phyloP scores from a whole-genome alignment of 2,797 vertebrate genomes.

The Cercopithecus hamlyni region DNA sequence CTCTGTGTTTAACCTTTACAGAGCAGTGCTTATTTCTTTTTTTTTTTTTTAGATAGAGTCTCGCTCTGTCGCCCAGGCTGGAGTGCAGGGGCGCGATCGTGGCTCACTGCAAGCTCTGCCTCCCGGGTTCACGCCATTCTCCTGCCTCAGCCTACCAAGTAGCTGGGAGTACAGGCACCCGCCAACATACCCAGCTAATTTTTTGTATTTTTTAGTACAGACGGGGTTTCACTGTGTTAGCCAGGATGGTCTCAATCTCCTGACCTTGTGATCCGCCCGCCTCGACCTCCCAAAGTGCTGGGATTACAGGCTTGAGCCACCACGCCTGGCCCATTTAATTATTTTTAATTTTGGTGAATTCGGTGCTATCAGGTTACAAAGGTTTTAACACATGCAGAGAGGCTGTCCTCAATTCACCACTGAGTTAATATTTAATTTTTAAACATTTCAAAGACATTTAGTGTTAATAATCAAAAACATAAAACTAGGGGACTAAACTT shows the following conservation, averaged over 20 bases:
- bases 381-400: background rate
- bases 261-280: background rate
- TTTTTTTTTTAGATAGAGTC: no score
- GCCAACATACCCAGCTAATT: background rate
- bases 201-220: background rate
- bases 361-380: background rate
- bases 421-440: background rate
- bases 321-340: background rate
- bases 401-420: background rate
- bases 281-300: background rate
- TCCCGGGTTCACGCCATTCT: no score
- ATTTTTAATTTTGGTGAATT: background rate
- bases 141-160: no score
- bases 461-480: conserved; percentile 3
- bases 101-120: background rate
- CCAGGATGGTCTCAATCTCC: background rate
- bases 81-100: no score
- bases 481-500: background rate
- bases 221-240: background rate
- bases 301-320: background rate
- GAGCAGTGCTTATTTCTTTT: background rate
- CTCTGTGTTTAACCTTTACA: background rate
- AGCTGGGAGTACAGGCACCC: no score
- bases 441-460: background rate
- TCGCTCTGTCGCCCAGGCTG: no score